Evolutionary conservation across 2,797 vertebrate species (phyloP), one percentile per base, ranked within the genome.

Genomic region (Eulemur mongoz): DNA sequence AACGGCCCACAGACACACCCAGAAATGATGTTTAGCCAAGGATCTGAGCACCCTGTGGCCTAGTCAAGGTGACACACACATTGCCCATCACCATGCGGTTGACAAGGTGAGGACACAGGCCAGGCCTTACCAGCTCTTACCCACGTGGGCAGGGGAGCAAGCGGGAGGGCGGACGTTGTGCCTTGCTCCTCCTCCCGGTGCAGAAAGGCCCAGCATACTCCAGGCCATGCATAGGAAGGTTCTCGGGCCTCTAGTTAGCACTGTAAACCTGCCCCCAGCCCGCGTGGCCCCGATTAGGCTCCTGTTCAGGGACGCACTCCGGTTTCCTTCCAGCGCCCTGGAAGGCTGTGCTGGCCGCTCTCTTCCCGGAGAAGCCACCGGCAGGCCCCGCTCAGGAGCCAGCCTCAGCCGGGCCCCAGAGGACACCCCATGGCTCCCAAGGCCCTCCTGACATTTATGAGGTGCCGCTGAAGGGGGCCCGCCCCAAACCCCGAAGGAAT

Each of bases 361-460:
- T 73, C 73, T n/a, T 69, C 54, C 63, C 0, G 0, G 75, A 54
- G 92, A 94, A 61, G 80, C 78, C 4, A 14, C 45, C 25, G 82
- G 73, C 78, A 17, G 94, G 48, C 82, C 43, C 17, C 59, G 88
- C 73, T 70, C 40, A 23, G 93, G 45, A 87, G 83, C 78, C 4
- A 14, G 63, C 72, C 78, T 92, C 18, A 13, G 79, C 48, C 92
- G 70, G 93, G 65, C 76, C 2, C 0, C 50, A 96, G 98, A 98
- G 98, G 98, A 92, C 98, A 98, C 98, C 99, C 98, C 98, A 98
- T 98, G 92, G 98, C 97, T 98, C 98, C 98, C 98, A 98, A 98
- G 98, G 98, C 98, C 98, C 98, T 98, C 98, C 98, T 98, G 99
- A 99, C 98, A 98, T 99, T 99, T 99, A 99, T 76, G 98, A 99